Conservation (phyloP, 2,888 invertebrate species). For the Chrysolina oricalcia region DNA sequence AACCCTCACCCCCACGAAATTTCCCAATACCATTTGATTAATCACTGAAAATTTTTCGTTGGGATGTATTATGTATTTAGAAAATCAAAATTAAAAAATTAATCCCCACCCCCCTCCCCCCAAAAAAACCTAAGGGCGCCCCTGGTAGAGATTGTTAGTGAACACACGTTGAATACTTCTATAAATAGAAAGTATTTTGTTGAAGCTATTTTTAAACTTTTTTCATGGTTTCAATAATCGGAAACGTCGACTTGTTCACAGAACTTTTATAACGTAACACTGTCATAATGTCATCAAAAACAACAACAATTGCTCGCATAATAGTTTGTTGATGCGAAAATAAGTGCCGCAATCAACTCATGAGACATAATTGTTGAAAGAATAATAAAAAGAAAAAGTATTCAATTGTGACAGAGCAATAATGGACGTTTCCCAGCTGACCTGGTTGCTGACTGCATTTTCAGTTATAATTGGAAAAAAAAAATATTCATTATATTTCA, state of each 20-base stretch:
- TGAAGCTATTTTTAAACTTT: too few relatives aligned
- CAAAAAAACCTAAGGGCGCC: too few relatives aligned
- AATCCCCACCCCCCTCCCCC: too few relatives aligned
- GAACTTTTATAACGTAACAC: background rate
- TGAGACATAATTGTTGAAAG: background rate
- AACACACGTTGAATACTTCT: too few relatives aligned
- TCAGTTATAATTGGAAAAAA: background rate
- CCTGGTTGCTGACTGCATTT: too few relatives aligned
- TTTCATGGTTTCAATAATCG: background rate
- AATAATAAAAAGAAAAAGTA: background rate
- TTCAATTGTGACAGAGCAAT: background rate
- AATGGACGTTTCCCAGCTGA: background rate
- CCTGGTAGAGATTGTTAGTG: too few relatives aligned
- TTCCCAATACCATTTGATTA: too few relatives aligned
- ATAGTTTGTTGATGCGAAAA: constrained; percentile 6
- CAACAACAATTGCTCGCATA: background rate
- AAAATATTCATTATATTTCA: background rate
- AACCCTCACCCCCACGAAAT: too few relatives aligned
- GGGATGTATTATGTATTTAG: too few relatives aligned
- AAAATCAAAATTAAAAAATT: too few relatives aligned
- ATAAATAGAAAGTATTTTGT: too few relatives aligned
- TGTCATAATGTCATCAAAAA: background rate
- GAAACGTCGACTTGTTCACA: background rate
- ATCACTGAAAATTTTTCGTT: too few relatives aligned
- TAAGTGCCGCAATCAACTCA: background rate